Evolutionary conservation across 2,888 invertebrate genomes (phyloP).

Genomic region (Drosophila testacea): DNA sequence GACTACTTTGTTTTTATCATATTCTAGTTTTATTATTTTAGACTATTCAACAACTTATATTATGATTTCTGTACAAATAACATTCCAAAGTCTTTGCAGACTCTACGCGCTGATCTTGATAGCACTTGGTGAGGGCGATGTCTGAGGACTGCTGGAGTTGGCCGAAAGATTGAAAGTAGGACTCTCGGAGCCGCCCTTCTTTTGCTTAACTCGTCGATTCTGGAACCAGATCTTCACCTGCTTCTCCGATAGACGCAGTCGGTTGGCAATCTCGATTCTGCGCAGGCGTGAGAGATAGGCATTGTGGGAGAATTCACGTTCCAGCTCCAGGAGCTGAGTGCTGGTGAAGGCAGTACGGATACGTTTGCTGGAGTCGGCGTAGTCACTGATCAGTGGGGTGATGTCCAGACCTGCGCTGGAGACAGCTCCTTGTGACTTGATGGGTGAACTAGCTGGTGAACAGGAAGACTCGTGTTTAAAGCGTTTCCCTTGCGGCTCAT

Average conservation of each 20-base stretch:
- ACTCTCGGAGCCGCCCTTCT: slow-evolving; percentile 92
- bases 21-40: slow-evolving; percentile 13
- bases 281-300: slow-evolving; percentile 96
- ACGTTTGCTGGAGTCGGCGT: slow-evolving; percentile 91
- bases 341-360: slow-evolving; percentile 97
- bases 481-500: slow-evolving; percentile 77
- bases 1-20: background rate
- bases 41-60: slow-evolving; percentile 22
- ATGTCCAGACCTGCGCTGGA: slow-evolving; percentile 57
- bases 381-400: slow-evolving; percentile 83
- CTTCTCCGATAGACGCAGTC: slow-evolving; percentile 94
- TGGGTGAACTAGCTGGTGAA: slow-evolving; percentile 78
- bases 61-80: slow-evolving; percentile 50
- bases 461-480: slow-evolving; percentile 78
- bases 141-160: slow-evolving; percentile 68
- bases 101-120: slow-evolving; percentile 52
- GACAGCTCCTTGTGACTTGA: slow-evolving; percentile 48
- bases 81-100: background rate
- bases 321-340: slow-evolving; percentile 93
- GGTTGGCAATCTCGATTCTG: slow-evolving; percentile 96
- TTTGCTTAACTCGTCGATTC: slow-evolving; percentile 96
- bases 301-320: slow-evolving; percentile 94
- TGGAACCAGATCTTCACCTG: slow-evolving; percentile 98
- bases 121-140: slow-evolving; percentile 45
- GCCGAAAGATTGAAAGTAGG: slow-evolving; percentile 79